Evolutionary conservation across 2,888 invertebrate species (phyloP), one percentile per base, ranked within the genome.

Genomic region (Parasteatoda lunata): DNA sequence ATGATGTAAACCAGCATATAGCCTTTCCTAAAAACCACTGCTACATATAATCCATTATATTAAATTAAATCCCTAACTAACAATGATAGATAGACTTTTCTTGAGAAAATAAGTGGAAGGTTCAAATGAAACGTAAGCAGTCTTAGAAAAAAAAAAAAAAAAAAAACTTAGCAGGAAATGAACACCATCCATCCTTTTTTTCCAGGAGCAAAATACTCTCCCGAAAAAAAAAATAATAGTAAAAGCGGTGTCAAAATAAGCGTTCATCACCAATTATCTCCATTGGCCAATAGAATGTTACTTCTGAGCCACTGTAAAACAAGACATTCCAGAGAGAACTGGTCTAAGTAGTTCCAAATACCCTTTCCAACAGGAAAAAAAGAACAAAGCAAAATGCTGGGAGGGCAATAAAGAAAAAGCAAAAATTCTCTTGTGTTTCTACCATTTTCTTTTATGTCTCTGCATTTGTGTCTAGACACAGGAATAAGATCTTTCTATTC

Each of bases 251-350:
- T 79, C 79, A 79, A 71, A 79, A 11, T 8, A 49, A 66, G 45
- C 72, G 73, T 76, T 82, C 82, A 76, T 82, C 82, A 76, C 70
- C 76, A 76, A 82, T 82, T 82, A 82, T 70, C 47, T 51, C 65
- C 77, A 70, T 76, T 75, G 69, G 64, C 76, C 76, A 76, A 76
- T 82, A 82, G 76, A 49, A 70, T 65, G 59, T 76, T 54, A 70
- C 76, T 11, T 70, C 8, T 9, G 51, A 49, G 64, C 79, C 49
- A 71, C 64, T 79, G 71, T 71, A 79, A 79, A 79, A 30, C 79
- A 59, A 71, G 64, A 15, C 49, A 15, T 76, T 64, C 68, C 7
- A 64, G 48, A 30, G 48, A 30, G 65, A 59, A 79, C 71, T 77
- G 69, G n/a, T 66, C 49, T 77, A 69, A 77, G 77, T 52, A 69